Evolutionary conservation across 2,888 invertebrate genomes (phyloP).

Genomic region (Nowickia ferox): DNA sequence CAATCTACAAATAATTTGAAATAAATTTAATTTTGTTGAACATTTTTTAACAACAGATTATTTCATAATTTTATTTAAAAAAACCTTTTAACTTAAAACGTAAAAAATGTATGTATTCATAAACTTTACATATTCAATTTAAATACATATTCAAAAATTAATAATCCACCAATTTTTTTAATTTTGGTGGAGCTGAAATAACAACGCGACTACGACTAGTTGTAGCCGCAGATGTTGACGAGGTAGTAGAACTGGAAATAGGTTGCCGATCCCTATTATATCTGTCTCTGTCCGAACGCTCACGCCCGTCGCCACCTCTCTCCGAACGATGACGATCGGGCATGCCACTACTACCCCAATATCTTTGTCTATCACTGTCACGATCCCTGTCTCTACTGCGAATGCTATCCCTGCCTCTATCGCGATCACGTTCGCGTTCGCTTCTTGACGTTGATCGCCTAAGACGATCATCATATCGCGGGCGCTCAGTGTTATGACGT

Average conservation of each 20-base stretch:
- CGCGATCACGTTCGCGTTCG: conserved; percentile 70
- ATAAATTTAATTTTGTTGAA: too few species aligned
- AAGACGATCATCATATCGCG: conserved; percentile 75
- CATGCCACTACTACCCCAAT: conserved; percentile 49
- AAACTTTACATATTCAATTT: neutral
- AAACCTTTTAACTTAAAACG: conserved; percentile 25
- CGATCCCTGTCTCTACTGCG: conserved; percentile 68
- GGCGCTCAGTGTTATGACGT: conserved; percentile 74
- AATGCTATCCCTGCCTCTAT: conserved; percentile 71
- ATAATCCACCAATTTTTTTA: conserved; percentile 81
- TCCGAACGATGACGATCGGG: conserved; percentile 63
- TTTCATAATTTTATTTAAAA: conserved; percentile 13
- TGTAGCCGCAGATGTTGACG: conserved; percentile 62
- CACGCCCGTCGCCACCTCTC: conserved; percentile 70
- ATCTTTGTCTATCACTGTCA: conserved; percentile 69
- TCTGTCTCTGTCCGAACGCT: conserved; percentile 64
- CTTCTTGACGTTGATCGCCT: conserved; percentile 72
- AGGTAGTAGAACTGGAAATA: conserved; percentile 42
- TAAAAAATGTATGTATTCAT: conserved; percentile 7
- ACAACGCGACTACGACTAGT: conserved; percentile 79
- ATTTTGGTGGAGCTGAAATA: conserved; percentile 81
- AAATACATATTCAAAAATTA: conserved; percentile 53
- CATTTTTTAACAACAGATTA: conserved; percentile 48
- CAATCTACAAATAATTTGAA: too few species aligned
- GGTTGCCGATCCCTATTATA: conserved; percentile 69